Percentiles rank a stretch among this genome's conserved stretches.
phyloP scores from a whole-genome alignment of 2,888 invertebrate species.

The Drosophila tripunctata region DNA sequence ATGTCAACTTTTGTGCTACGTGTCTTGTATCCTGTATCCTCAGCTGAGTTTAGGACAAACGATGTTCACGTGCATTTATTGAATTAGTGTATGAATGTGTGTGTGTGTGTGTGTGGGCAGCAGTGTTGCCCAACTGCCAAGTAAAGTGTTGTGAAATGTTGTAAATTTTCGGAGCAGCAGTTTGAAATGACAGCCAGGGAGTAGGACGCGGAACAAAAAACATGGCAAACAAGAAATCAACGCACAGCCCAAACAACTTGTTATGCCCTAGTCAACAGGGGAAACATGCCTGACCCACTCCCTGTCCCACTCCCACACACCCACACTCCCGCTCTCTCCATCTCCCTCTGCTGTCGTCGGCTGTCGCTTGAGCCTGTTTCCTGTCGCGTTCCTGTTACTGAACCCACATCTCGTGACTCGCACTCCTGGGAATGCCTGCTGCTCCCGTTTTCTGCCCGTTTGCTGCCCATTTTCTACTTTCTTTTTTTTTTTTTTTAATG shows the following conservation, averaged over 20 bases:
- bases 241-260: constrained; percentile 22
- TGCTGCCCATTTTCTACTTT: constrained; percentile 45
- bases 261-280: constrained; percentile 17
- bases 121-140: constrained; percentile 55
- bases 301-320: neutral
- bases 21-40: constrained; percentile 51
- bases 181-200: constrained; percentile 49
- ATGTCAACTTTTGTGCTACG: constrained; percentile 75
- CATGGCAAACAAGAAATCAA: constrained; percentile 31
- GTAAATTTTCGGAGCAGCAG: constrained; percentile 58
- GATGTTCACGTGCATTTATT: constrained; percentile 70
- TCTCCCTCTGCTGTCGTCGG: constrained; percentile 23
- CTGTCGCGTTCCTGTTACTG: constrained; percentile 53
- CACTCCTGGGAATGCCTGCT: constrained; percentile 32
- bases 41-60: neutral
- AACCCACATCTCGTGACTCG: constrained; percentile 37
- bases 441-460: neutral
- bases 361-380: constrained; percentile 68
- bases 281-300: neutral
- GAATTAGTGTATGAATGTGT: constrained; percentile 59
- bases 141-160: constrained; percentile 62
- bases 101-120: neutral
- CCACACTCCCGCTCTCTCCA: neutral
- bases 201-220: constrained; percentile 18
- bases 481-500: constrained; percentile 61